Percentiles rank a stretch among this genome's conserved stretches.
phyloP scores from a whole-genome alignment of 2,113 vertebrate species.

The Elephantulus edwardii region DNA sequence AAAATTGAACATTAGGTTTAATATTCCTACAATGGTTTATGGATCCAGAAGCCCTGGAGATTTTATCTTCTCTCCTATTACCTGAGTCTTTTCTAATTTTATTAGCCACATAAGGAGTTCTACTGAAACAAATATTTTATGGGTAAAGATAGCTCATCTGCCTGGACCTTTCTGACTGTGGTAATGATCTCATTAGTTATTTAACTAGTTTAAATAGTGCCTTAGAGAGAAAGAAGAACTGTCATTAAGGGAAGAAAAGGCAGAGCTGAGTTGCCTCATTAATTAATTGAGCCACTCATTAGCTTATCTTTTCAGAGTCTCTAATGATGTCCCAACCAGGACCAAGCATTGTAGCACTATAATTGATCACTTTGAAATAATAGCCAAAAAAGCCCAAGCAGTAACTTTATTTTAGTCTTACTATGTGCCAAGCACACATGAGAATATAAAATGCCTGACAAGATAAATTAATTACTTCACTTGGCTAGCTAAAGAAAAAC shows the following conservation, averaged over 20 bases:
- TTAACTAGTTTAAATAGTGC: conserved; percentile 70
- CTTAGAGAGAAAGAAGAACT: conserved; percentile 61
- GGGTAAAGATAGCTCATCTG: conserved; percentile 29
- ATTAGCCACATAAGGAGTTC: neutral
- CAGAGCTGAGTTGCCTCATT: conserved; percentile 63
- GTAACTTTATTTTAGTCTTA: neutral
- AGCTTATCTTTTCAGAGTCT: conserved; percentile 65
- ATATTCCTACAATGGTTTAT: neutral
- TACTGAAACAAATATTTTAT: conserved; percentile 38
- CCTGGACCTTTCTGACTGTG: conserved; percentile 47
- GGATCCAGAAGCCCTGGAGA: neutral
- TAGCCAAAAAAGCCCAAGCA: neutral
- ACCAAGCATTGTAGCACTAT: neutral
- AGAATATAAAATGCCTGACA: neutral
- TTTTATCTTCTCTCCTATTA: neutral
- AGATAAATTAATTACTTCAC: neutral
- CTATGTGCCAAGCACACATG: neutral
- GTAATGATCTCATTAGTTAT: conserved; percentile 74
- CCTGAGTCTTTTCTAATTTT: neutral
- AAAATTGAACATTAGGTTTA: neutral
- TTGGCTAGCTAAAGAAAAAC: neutral
- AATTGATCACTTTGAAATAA: neutral
- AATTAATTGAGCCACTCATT: conserved; percentile 62
- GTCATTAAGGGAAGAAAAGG: conserved; percentile 48
- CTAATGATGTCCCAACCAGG: conserved; percentile 58